Evolutionary conservation across 2,113 vertebrate species (phyloP), one percentile per base, ranked within the genome.

Genomic region (Calcarius ornatus): DNA sequence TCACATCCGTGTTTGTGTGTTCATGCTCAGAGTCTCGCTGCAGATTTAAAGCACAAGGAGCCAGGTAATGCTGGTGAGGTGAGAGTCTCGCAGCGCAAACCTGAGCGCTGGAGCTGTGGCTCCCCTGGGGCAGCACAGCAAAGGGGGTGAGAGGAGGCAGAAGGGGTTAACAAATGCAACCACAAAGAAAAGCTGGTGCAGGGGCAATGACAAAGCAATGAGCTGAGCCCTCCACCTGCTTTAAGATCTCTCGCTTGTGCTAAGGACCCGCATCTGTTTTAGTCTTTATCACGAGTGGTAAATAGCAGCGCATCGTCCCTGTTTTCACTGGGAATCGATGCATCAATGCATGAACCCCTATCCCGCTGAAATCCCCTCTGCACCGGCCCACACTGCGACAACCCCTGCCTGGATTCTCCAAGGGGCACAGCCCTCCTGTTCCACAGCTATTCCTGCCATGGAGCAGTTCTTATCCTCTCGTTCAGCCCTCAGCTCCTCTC

Each of bases 311-410:
- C 23, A 1, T 38, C 45, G 10, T 6, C 28, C 15, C 45, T 15
- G 57, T 0, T 54, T 40, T 31, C 37, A 23, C 47, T 81, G 50
- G 3, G 31, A 47, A 68, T 43, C 27, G 8, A 8, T 15, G 38
- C 0, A 22, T 15, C 17, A 4, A 2, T 1, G 17, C 19, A 3
- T 0, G 3, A 61, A 11, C 38, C 37, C 30, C 42, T 43, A 9
- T 12, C 35, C 51, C 50, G 2, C 8, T 24, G 5, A 31, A 18
- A 28, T 31, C 35, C 56, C 19, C 31, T 28, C 48, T 21, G 9
- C 13, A 5, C 11, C 82, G 45, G 40, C 86, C 76, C 76, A 5
- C 40, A 23, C 18, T 2, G 9, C 23, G 10, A 10, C 31, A 60
- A 25, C 7, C 56, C 31, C 81, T 21, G 76, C 47, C 51, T 16